phyloP scores from a whole-genome alignment of 2,888 invertebrate species.

The Andricus curvator region DNA sequence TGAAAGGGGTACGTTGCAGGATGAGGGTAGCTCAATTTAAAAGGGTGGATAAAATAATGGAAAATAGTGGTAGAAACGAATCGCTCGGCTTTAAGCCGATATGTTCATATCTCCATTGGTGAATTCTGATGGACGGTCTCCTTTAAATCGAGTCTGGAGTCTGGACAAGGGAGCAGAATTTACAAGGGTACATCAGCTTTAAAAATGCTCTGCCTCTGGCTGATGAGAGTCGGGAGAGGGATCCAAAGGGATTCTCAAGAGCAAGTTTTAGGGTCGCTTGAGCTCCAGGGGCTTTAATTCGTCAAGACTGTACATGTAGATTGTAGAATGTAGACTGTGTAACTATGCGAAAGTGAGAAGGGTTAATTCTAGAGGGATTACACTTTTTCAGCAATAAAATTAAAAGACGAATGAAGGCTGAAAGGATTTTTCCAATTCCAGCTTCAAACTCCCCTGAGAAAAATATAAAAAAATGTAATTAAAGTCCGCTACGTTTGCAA shows the following conservation, averaged over 20 bases:
- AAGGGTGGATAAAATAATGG: constrained; percentile 36
- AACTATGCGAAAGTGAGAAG: constrained; percentile 30
- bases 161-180: constrained; percentile 11
- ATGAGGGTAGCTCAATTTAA: constrained; percentile 20
- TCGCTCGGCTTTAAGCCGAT: constrained; percentile 57
- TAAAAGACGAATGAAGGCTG: constrained; percentile 1
- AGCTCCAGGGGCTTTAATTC: constrained; percentile 27
- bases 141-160: constrained; percentile 9
- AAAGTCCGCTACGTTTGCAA: too few relatives aligned
- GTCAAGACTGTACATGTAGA: constrained; percentile 9
- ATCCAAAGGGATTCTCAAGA: constrained; percentile 33
- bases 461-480: not conserved
- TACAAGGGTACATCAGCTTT: constrained; percentile 46
- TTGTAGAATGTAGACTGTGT: constrained; percentile 14
- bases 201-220: constrained; percentile 18
- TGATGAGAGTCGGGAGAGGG: constrained; percentile 9
- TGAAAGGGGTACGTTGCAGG: constrained; percentile 39
- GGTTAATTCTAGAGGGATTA: constrained; percentile 27
- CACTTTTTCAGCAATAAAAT: constrained; percentile 23
- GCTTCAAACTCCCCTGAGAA: not conserved
- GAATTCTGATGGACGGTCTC: constrained; percentile 12
- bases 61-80: constrained; percentile 7
- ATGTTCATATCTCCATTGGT: constrained; percentile 59
- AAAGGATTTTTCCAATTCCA: not conserved
- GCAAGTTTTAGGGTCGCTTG: constrained; percentile 31